Evolutionary conservation across 2,888 invertebrate genomes (phyloP).

Genomic region (Globia sparganii): DNA sequence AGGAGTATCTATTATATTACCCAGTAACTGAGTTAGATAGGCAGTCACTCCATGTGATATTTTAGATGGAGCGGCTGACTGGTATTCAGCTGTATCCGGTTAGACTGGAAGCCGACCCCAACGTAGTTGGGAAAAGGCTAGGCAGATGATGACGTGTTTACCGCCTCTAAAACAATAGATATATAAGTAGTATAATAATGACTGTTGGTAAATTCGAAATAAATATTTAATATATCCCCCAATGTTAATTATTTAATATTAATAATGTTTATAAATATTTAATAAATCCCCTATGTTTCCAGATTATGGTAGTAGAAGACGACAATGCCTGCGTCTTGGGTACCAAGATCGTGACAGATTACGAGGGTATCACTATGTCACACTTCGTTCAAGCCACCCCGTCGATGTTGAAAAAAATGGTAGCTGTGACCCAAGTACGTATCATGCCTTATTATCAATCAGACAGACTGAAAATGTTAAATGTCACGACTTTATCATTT

Average conservation of each 20-base stretch:
- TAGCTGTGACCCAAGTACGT: constrained; percentile 83
- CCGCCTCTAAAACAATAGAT: not conserved
- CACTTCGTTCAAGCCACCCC: constrained; percentile 91
- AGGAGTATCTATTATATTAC: no score
- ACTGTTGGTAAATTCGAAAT: not conserved
- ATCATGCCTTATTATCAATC: not conserved
- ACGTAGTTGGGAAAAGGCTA: no score
- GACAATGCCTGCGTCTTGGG: constrained; percentile 91
- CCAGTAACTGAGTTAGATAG: no score
- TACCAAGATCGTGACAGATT: constrained; percentile 83
- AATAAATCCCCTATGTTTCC: constrained; percentile 52
- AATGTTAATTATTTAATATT: constrained; percentile 29
- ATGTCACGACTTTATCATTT: not conserved
- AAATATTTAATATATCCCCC: not conserved
- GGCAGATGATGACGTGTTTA: not conserved
- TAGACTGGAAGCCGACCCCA: no score
- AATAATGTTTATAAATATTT: no score
- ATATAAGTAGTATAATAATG: no score
- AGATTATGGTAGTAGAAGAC: constrained; percentile 91
- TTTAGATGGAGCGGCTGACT: no score
- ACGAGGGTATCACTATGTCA: constrained; percentile 85
- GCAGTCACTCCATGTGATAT: no score
- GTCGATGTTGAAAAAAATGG: constrained; percentile 90
- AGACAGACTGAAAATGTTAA: not conserved
- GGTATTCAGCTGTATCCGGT: no score